A percentile compares a stretch with the other conserved stretches of the same genome.
These are phyloP conservation scores for Bovichtus diacanthus DNA, from an alignment of 2,797 vertebrate species.

Conservation along the genomic window DNA sequence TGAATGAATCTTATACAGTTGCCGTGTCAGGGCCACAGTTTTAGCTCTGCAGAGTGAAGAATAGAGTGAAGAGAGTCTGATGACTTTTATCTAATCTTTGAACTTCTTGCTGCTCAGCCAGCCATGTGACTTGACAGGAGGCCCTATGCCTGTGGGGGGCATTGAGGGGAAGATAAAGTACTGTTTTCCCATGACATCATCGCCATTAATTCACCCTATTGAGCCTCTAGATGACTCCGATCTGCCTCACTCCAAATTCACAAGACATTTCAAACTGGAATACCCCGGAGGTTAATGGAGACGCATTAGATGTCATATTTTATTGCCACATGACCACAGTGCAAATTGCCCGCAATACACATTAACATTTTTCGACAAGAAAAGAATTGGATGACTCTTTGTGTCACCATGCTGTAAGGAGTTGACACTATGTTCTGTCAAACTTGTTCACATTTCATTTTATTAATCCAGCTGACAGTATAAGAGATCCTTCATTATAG, in stretches of 20 bases:
- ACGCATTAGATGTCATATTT: constrained; percentile 16
- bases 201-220: constrained; percentile 23
- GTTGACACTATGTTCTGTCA: neutral
- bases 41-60: neutral
- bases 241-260: constrained; percentile 16
- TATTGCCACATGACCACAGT: constrained; percentile 34
- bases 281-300: constrained; percentile 6
- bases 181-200: constrained; percentile 63
- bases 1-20: neutral
- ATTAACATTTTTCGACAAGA: constrained; percentile 7
- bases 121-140: constrained; percentile 50
- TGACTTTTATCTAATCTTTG: constrained; percentile 56
- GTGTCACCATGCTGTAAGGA: neutral
- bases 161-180: constrained; percentile 28
- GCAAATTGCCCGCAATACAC: constrained; percentile 8
- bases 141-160: constrained; percentile 13
- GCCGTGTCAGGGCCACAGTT: neutral
- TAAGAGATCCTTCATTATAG: neutral
- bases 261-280: constrained; percentile 17
- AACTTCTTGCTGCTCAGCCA: constrained; percentile 44
- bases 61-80: constrained; percentile 16
- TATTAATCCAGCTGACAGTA: neutral
- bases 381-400: constrained; percentile 8
- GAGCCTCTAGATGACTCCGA: constrained; percentile 19
- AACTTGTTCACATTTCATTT: neutral